Evolutionary conservation across 2,888 invertebrate species (phyloP), one percentile per base, ranked within the genome.

Genomic region (Germaria angustata): DNA sequence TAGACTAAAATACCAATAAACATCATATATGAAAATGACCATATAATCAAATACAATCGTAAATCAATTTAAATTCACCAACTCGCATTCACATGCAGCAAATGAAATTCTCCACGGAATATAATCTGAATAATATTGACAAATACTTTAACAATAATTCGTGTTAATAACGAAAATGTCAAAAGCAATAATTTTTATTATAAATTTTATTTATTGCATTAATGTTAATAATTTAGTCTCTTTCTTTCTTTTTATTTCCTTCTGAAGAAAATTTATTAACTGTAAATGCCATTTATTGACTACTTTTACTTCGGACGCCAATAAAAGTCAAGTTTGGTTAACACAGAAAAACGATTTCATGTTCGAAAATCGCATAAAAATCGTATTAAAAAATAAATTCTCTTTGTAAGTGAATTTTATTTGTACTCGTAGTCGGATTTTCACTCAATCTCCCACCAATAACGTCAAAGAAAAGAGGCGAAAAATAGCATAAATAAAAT

Each of bases 241-340:
- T 44, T 63, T 39, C 8, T 6, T 63, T 46, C 28, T 49, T 32
- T 49, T 39, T 17, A 8, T 61, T 15, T 32, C 20, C 55, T 28
- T 57, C 22, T 13, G 8, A 1, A n/a, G 7, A 61, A 73, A 73
- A 82, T 82, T 84, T 85, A 85, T 85, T 82, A 82, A 84, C 82
- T 83, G 80, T 73, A 83, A 81, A 78, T 84, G 84, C 79, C 84
- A 84, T 77, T 85, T 84, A 84, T 85, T 83, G 85, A 83, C 84
- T 81, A 83, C 84, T 85, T 84, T 82, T 82, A 75, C 79, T 61
- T 73, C 65, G 61, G 49, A 79, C 59, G 65, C 76, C 79, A 75
- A 79, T 82, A 82, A 82, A 82, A 79, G 79, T 82, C 82, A 82
- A 59, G 82, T 79, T 59, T 76, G 65, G 59, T 82, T 82, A 81